Evolutionary conservation across 1,140 invertebrate species (phyloP), one percentile per base, ranked within the genome.

Genomic region (Procambarus clarkii): DNA sequence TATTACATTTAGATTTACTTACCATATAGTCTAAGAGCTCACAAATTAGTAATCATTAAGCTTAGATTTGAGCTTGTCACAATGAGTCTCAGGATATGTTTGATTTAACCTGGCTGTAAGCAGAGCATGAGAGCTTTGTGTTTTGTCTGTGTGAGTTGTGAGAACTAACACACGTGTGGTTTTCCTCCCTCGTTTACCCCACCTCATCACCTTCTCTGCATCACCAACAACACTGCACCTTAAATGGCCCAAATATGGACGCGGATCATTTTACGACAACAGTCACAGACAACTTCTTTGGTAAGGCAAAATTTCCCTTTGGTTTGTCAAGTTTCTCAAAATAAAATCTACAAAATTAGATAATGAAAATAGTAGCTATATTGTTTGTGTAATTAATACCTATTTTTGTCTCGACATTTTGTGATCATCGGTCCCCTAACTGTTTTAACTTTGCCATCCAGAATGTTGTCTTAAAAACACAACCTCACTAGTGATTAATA

Each of bases 211-310:
- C 85, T 60, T 48, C 85, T 71, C 74, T 45, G 8, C 78, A 88
- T 54, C 54, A 78, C 54, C 58, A 88, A 64, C 78, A 58, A 21
- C 44, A 54, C 86, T 54, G 85, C 74, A 86, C 76, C 71, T 1
- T 86, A 60, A 60, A 44, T 58, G 71, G 48, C 48, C 85, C 85
- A 86, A 48, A 71, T 45, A 46, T 71, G 82, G 82, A 85, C 82
- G 74, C 24, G 82, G 82, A 69, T n/a, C 45, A 74, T 48, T 78
- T 86, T 60, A 21, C 85, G 24, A n/a, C 86, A 80, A 80, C 96
- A 98, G 98, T 98, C 96, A 99, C 99, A 96, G 98, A 99, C 96
- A 99, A 99, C 96, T 99, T 99, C 96, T 99, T 99, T 95, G 98
- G 98, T 99, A 97, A 98, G 98, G 96, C 94, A 34, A 34, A 34